phyloP scores from a whole-genome alignment of 2,113 vertebrate species.

The Antigone vipio region DNA sequence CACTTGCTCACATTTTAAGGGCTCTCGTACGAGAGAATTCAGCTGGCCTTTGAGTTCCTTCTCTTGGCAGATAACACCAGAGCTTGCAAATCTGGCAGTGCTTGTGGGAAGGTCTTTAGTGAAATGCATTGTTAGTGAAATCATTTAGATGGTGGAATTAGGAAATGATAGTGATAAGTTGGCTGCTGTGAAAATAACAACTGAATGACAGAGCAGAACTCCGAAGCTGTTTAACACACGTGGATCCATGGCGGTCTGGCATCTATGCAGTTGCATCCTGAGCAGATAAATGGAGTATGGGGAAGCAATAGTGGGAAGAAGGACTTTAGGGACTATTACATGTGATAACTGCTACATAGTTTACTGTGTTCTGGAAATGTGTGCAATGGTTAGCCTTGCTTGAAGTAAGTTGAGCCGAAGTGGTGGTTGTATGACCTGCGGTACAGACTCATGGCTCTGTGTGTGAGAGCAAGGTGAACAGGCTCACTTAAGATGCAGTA shows the following conservation, averaged over 20 bases:
- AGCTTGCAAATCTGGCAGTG: conserved; percentile 4
- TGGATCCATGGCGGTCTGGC: background rate
- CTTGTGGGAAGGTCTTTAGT: conserved; percentile 27
- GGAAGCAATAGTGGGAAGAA: background rate
- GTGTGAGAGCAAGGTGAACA: background rate
- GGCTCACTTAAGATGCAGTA: background rate
- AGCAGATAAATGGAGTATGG: background rate
- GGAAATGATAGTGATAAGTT: conserved; percentile 22
- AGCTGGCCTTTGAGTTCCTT: conserved; percentile 15
- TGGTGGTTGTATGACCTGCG: background rate
- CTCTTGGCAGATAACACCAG: conserved; percentile 12
- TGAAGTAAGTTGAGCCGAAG: background rate
- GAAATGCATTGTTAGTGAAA: background rate
- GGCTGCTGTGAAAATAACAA: conserved; percentile 27
- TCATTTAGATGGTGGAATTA: conserved; percentile 23
- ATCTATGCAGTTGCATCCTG: background rate
- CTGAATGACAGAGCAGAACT: background rate
- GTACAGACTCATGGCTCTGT: background rate
- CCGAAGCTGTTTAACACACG: background rate
- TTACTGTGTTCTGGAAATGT: background rate
- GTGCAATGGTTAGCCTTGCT: background rate
- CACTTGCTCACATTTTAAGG: background rate
- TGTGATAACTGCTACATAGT: background rate
- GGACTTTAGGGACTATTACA: background rate
- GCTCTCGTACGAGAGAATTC: background rate